phyloP scores from a whole-genome alignment of 1,140 invertebrate species.

The Pteromalus puparum region DNA sequence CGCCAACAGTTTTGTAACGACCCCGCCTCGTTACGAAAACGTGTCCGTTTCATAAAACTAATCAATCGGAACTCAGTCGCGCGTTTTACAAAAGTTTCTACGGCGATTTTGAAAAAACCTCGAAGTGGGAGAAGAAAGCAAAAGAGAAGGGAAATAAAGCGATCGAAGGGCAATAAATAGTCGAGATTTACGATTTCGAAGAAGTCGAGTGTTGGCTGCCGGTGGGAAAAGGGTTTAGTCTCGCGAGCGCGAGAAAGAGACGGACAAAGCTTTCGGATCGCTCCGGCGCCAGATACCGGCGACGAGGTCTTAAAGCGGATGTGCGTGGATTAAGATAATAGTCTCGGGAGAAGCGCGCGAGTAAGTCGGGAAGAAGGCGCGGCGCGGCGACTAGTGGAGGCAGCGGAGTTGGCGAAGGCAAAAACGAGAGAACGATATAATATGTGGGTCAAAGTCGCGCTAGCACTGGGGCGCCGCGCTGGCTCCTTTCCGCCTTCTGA shows the following conservation, averaged over 20 bases:
- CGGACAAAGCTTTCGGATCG: not conserved
- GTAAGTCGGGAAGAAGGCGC: slow-evolving; percentile 25
- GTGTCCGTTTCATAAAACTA: not conserved
- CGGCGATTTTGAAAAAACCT: not conserved
- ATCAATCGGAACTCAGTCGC: not conserved
- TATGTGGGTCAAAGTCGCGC: slow-evolving; percentile 58
- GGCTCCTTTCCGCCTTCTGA: slow-evolving; percentile 49
- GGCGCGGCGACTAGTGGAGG: not conserved
- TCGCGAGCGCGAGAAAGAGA: not conserved
- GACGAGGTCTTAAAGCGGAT: slow-evolving; percentile 53
- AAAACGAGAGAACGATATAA: slow-evolving; percentile 54
- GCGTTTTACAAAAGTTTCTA: no score
- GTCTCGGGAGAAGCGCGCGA: slow-evolving; percentile 44
- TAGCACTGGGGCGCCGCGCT: slow-evolving; percentile 52
- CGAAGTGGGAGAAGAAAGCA: not conserved
- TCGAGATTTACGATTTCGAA: slow-evolving; percentile 25
- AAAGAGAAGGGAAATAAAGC: slow-evolving; percentile 6
- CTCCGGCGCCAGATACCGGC: not conserved
- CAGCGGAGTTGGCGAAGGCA: slow-evolving; percentile 38
- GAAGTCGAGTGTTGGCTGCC: slow-evolving; percentile 6
- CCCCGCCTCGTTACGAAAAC: not conserved
- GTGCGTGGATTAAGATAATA: slow-evolving; percentile 57
- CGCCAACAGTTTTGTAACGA: slow-evolving; percentile 1
- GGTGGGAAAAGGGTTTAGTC: slow-evolving; percentile 15
- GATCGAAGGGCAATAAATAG: slow-evolving; percentile 44